Evolutionary conservation across 1,140 invertebrate genomes (phyloP).

Genomic region (Sarcophaga peregrina): DNA sequence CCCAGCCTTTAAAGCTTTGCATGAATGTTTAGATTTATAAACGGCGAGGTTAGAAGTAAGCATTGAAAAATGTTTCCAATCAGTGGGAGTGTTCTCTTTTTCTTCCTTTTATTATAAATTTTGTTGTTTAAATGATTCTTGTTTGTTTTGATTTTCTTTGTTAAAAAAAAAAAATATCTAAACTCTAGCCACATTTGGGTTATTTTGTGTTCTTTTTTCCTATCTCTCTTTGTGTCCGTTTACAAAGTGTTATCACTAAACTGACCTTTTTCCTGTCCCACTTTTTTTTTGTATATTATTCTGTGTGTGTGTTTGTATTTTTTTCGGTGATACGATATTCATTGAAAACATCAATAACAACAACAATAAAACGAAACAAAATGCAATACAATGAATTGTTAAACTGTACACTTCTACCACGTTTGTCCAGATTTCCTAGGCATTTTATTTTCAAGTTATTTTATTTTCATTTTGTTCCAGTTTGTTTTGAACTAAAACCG

Average conservation of each 20-base stretch:
- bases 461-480: too few species aligned
- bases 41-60: background rate
- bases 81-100: background rate
- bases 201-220: background rate
- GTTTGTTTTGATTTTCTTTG: background rate
- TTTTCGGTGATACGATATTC: background rate
- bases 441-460: background rate
- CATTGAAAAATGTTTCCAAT: conserved; percentile 12
- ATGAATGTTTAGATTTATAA: background rate
- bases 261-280: background rate
- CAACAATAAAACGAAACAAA: background rate
- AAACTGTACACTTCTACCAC: background rate
- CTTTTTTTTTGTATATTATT: too few species aligned
- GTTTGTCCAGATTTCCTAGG: background rate
- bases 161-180: background rate
- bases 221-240: too few species aligned
- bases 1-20: background rate
- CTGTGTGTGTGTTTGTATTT: too few species aligned
- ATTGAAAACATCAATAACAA: too few species aligned
- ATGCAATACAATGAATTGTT: background rate
- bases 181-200: conserved; percentile 16
- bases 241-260: background rate
- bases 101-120: background rate
- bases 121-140: background rate
- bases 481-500: too few species aligned